Evolutionary conservation across 2,888 invertebrate species (phyloP), one percentile per base, ranked within the genome.

Genomic region (Vanessa cardui): DNA sequence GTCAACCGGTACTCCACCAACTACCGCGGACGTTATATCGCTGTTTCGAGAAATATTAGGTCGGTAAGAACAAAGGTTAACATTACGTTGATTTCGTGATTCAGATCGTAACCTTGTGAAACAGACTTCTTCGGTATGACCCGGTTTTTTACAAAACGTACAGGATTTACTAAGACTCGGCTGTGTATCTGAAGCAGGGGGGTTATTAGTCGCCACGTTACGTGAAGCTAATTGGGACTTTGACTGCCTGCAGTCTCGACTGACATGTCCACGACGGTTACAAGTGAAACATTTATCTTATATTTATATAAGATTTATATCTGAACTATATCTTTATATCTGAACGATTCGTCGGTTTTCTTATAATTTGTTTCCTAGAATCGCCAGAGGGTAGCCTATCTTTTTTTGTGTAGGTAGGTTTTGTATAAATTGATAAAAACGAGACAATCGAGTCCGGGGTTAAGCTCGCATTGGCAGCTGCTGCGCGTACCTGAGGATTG

Each of bases 1-100:
- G 39, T 39, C 65, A 65, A 52, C 65, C 69, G 7, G 58, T 18
- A 65, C 62, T 12, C 62, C 65, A n/a, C 50, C 47, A 33, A 68
- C 56, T n/a, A 68, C 59, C 18, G 63, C 66, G 4, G 58, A 33
- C 15, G 44, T 39, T 8, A 66, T 21, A 20, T 66, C 66, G 45
- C 18, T 46, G 15, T 46, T 46, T 20, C 26, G 18, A 20, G 12
- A 18, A 18, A 8, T 6, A 46, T 26, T 2, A 15, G 18, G 21
- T 21, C 21, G 20, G 9, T 52, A 8, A 20, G 20, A 9, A 21
- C 52, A 52, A 20, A 52, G 8, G 21, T 52, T 20, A 21, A 52
- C 52, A 12, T 21, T 52, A 21, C 8, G 21, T 21, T 52, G 8
- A 45, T 58, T 58, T 39, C 58, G 58, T 6, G 9, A 6, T 18